Evolutionary conservation across 2,113 vertebrate species (phyloP), one percentile per base, ranked within the genome.

Genomic region (Oreamnos americanus): DNA sequence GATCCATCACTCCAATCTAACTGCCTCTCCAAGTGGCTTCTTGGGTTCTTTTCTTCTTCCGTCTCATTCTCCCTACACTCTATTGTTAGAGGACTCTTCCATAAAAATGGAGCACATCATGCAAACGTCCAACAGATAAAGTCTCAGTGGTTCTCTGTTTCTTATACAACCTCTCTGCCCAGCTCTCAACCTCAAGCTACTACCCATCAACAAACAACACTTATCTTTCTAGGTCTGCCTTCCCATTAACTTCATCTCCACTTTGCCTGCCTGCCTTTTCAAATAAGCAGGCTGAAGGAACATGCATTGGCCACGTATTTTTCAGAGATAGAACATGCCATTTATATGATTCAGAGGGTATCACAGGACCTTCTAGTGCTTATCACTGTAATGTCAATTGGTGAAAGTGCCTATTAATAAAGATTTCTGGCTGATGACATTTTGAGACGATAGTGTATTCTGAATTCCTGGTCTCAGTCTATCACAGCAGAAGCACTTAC

Each of bases 331-430:
- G 71, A 95, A 90, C 53, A 84, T 96, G 60, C 26, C 71, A 81
- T 83, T 90, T 64, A 81, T 67, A 26, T 87, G 49, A 76, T 60
- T 96, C 78, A 85, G 91, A 87, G 96, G 62, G 36, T 89, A 71
- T 43, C 39, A 57, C 43, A 90, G 87, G 57, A 67, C 26, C 36
- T 87, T 49, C 45, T 4, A 47, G 71, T 53, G 33, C 30, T 49
- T 87, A 87, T 45, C 45, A 58, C 11, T 79, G 49, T 57, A 90
- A 94, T 47, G 67, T 49, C 86, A 94, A 26, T 87, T 94, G 90
- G 39, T 64, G 28, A 96, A 97, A 96, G 60, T 47, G 45, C 76
- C 14, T 79, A 74, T 71, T 58, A 67, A 60, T 95, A 93, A 89
- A 86, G 26, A 55, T 91, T 98, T 60, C 26, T 58, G 55, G 92